Evolutionary conservation across 2,888 invertebrate species (phyloP).

Genomic region (Oegoconia quadripuncta): DNA sequence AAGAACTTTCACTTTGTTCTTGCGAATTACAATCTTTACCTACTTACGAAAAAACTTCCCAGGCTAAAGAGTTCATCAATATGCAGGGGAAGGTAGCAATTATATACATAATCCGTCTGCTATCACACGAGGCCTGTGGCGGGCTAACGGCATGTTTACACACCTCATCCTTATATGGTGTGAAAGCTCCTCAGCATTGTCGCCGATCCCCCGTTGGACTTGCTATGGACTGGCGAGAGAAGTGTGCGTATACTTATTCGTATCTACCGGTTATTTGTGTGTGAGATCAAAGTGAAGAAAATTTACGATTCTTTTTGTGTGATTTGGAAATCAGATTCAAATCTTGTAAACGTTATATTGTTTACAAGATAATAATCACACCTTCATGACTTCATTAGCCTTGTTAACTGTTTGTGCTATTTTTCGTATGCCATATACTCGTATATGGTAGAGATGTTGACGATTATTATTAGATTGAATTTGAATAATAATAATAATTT

Average conservation of each 20-base stretch:
- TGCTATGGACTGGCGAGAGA: slow-evolving; percentile 48
- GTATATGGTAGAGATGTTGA: too few relatives aligned
- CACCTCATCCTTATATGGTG: slow-evolving; percentile 66
- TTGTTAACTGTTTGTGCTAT: too few relatives aligned
- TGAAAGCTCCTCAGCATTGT: slow-evolving; percentile 74
- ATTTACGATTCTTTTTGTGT: too few relatives aligned
- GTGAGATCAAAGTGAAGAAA: slow-evolving; percentile 30
- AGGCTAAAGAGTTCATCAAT: slow-evolving; percentile 40
- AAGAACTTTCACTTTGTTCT: slow-evolving; percentile 15
- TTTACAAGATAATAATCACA: too few relatives aligned
- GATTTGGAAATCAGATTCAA: too few relatives aligned
- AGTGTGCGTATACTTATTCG: slow-evolving; percentile 37
- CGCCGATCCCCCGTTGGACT: slow-evolving; percentile 54
- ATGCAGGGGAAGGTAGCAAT: slow-evolving; percentile 59
- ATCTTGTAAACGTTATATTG: too few relatives aligned
- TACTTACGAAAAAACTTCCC: slow-evolving; percentile 24
- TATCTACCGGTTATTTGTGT: slow-evolving; percentile 31
- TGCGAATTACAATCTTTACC: slow-evolving; percentile 11
- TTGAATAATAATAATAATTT: not conserved
- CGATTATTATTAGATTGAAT: not conserved
- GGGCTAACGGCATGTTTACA: slow-evolving; percentile 69
- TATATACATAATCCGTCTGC: slow-evolving; percentile 67
- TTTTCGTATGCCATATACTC: too few relatives aligned
- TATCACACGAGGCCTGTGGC: slow-evolving; percentile 52
- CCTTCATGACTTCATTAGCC: too few relatives aligned